Percentiles rank a stretch among this genome's conserved stretches.
Evolutionary conservation across 2,888 invertebrate genomes (phyloP).

Genomic region (Apamea epomidion): DNA sequence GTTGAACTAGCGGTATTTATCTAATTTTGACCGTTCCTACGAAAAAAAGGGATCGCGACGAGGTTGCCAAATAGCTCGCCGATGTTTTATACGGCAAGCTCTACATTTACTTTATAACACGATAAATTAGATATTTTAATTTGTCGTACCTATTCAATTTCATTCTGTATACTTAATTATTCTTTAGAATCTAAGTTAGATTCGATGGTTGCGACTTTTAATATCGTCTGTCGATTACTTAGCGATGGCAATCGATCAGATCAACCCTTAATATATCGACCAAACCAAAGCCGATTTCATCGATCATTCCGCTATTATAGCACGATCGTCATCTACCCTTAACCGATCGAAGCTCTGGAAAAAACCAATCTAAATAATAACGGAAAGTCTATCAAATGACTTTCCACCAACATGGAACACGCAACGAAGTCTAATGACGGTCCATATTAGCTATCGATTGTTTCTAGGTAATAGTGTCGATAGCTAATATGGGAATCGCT

Average conservation of each 20-base stretch:
- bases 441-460: slow-evolving; percentile 50
- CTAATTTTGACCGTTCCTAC: too few species aligned
- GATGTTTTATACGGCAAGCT: too few species aligned
- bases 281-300: not conserved
- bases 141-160: too few species aligned
- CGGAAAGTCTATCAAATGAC: slow-evolving; percentile 9
- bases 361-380: slow-evolving; percentile 18
- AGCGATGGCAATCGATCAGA: not conserved
- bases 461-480: slow-evolving; percentile 5
- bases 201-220: not conserved
- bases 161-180: not conserved
- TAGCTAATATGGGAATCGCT: not conserved
- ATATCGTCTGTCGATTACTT: not conserved
- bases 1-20: too few species aligned
- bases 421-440: slow-evolving; percentile 15
- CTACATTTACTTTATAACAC: too few species aligned
- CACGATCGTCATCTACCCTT: not conserved
- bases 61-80: too few species aligned
- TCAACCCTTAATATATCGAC: not conserved
- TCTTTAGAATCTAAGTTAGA: not conserved
- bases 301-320: not conserved
- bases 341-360: not conserved
- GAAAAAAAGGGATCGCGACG: too few species aligned
- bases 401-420: slow-evolving; percentile 25
- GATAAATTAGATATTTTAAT: too few species aligned